Evolutionary conservation across 2,888 invertebrate species (phyloP).

Genomic region (Zygothrica quintamaculata): DNA sequence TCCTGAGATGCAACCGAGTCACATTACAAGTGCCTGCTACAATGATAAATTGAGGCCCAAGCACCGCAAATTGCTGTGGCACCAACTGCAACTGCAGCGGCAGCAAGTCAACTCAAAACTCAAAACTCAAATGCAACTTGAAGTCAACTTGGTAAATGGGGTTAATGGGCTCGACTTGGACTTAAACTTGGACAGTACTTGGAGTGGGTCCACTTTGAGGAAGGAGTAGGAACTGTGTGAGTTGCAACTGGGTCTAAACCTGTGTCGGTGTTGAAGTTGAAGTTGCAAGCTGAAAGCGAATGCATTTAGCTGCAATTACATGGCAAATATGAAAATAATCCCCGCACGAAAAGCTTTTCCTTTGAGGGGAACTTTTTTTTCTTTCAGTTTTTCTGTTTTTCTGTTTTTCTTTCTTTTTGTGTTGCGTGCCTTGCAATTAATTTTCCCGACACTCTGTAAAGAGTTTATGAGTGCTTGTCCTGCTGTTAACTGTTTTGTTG

Average conservation of each 20-base stretch:
- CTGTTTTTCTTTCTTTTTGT: no score
- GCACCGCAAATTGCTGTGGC: slow-evolving; percentile 15
- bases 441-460: slow-evolving; percentile 42
- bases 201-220: not conserved
- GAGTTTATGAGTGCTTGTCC: slow-evolving; percentile 16
- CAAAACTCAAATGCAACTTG: slow-evolving; percentile 5
- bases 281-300: slow-evolving; percentile 31
- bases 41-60: slow-evolving; percentile 24
- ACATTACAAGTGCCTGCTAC: slow-evolving; percentile 35
- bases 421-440: slow-evolving; percentile 51
- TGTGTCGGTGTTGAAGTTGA: not conserved
- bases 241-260: not conserved
- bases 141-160: slow-evolving; percentile 36
- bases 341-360: slow-evolving; percentile 48
- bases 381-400: no score
- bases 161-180: slow-evolving; percentile 49
- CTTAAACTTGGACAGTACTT: not conserved
- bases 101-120: slow-evolving; percentile 6
- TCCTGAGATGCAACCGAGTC: not conserved
- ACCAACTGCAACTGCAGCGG: slow-evolving; percentile 27
- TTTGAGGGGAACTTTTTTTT: slow-evolving; percentile 36
- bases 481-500: slow-evolving; percentile 19
- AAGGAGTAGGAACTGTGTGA: not conserved
- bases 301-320: slow-evolving; percentile 55
- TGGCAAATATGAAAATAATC: slow-evolving; percentile 50